Evolutionary conservation across 2,113 vertebrate species (phyloP), one percentile per base, ranked within the genome.

Genomic region (Cephalopterus ornatus): DNA sequence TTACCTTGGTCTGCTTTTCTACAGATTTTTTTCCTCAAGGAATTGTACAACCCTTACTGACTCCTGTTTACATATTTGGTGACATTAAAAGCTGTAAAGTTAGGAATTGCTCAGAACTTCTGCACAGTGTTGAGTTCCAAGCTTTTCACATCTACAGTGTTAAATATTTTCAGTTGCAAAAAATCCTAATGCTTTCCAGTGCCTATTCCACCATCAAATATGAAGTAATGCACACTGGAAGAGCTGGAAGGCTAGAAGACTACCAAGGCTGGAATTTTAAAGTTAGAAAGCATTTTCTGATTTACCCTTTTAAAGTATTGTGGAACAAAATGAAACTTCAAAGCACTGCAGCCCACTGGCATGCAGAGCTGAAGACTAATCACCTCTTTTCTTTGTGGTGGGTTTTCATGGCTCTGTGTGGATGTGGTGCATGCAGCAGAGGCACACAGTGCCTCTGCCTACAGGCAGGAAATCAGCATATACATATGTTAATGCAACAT

Each of bases 371-470:
- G 14, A 66, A 55, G 70, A 30, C 35, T 61, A 13, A 79, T 39
- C 26, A 7, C 24, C 9, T 80, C n/a, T 77, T 75, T 61, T 79
- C 73, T 63, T 23, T 35, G n/a, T 22, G 37, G 49, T 39, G 52
- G 62, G 75, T 88, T 88, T 56, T 94, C 82, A 37, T 9, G 44
- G 53, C 76, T 74, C 37, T 17, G 22, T 2, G 3, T 14, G 44
- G 44, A 75, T 8, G 23, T 28, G 28, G 50, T 49, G 42, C 35
- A 35, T 22, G 46, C 53, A 47, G 63, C 33, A 74, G 65, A 12
- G 19, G 44, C 50, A 41, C 17, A 16, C 1, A 5, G 28, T 11
- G 32, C 17, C 46, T 0, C 0, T 13, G 37, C 20, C 33, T 39
- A 55, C 10, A 30, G 73, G 47, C 23, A 63, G 52, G 33, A 84